Base-by-base conservation (phyloP, 1,140 invertebrate species). In the Cydia amplana region DNA sequence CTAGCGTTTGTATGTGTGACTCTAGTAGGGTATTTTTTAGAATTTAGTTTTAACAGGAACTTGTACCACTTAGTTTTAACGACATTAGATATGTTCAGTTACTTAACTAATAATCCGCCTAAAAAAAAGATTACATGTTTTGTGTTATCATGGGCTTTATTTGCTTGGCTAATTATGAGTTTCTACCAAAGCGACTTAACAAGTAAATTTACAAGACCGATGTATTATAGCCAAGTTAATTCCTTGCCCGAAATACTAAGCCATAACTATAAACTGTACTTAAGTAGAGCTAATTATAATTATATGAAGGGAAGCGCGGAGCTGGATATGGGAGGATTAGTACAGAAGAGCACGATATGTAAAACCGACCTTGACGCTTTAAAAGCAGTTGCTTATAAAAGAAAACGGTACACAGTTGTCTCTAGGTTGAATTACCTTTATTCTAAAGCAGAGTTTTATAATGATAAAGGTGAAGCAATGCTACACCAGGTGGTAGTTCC, bases 141-240 rank as follows among this genome's bases (percentile, higher is more conserved):
- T 70, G 32, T 70, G 6, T 18, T 70, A 49, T 73, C 72, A 4
- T 73, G 72, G 72, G 46, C 20, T 16, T 28, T 51, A 25, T 73
- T 73, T 49, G 4, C 72, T 25, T 73, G 72, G 72, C 25, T 73
- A 23, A 46, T 73, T 20, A 73, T 18, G 4, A 46, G 72, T 43
- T 73, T 51, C 23, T 73, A 73, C 46, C 46, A 49, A 28, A 25
- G 72, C 20, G 46, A 73, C 16, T 49, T 73, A 28, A 43, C 72
- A 25, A 73, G 72, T 51, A 46, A 51, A 25, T 73, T 73, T 23
- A 73, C 72, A 49, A 73, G 1, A 51, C 72, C 72, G 4, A 14
- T 12, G 4, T 18, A 51, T 16, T 73, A 51, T 49, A 25, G 6
- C 0, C n/a, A 73, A 43, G 18, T 73, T 4, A 28, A 49, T 49